A percentile compares a stretch with the other conserved stretches of the same genome.
These are phyloP conservation scores for Crotalus horridus DNA, from an alignment of 2,113 vertebrate species.

Conservation along the genomic window DNA sequence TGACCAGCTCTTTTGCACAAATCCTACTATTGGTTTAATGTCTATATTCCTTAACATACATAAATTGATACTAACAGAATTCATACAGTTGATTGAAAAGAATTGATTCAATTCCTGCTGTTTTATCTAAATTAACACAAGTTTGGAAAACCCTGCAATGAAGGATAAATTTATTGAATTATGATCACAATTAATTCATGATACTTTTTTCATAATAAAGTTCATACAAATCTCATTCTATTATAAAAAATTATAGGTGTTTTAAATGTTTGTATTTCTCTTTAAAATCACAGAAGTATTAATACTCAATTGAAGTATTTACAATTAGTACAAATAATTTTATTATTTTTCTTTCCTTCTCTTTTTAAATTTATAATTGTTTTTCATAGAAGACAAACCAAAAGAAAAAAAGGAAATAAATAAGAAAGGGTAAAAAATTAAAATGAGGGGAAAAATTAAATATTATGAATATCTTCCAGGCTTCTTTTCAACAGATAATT, in stretches of 20 bases:
- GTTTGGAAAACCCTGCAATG: background rate
- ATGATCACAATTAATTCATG: background rate
- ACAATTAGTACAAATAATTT: background rate
- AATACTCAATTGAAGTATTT: background rate
- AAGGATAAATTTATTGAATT: background rate
- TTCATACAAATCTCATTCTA: background rate
- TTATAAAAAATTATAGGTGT: background rate
- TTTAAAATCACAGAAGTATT: background rate
- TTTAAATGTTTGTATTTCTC: background rate
- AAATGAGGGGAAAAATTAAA: background rate
- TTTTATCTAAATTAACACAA: background rate
- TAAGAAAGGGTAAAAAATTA: background rate
- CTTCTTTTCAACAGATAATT: background rate
- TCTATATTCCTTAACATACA: background rate
- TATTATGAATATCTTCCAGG: background rate
- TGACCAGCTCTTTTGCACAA: background rate
- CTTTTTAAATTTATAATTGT: background rate
- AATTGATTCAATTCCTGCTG: background rate
- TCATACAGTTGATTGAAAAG: background rate
- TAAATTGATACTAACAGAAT: background rate
- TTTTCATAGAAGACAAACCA: background rate
- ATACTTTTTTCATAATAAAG: background rate
- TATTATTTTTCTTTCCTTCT: background rate
- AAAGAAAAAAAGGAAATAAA: background rate
- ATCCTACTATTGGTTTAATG: background rate